Evolutionary conservation across 2,888 invertebrate species (phyloP).

Genomic region (Anodontia alba): DNA sequence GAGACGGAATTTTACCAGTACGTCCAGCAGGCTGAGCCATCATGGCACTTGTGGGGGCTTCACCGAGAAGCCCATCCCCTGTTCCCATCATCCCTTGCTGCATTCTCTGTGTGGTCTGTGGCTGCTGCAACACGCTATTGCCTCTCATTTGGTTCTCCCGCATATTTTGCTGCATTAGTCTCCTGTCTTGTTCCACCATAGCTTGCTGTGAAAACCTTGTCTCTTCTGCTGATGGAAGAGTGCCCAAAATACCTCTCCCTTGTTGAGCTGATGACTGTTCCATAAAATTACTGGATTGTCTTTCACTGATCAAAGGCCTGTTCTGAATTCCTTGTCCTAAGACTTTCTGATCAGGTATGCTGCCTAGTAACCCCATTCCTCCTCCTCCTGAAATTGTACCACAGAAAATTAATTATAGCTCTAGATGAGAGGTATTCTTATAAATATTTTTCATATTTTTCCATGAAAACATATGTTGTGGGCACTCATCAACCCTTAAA

Average conservation of each 20-base stretch:
- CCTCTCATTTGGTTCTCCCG: conserved; percentile 29
- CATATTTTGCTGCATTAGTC: conserved; percentile 7
- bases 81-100: conserved; percentile 8
- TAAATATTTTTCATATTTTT: no score
- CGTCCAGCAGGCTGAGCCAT: conserved; percentile 20
- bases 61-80: conserved; percentile 30
- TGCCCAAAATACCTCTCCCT: not conserved
- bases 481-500: no score
- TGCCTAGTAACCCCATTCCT: not conserved
- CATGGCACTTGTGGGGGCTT: conserved; percentile 22
- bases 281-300: conserved; percentile 8
- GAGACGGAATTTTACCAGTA: conserved; percentile 39
- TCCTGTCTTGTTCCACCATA: not conserved
- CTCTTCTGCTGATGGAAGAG: not conserved
- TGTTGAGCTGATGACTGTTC: not conserved
- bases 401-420: no score
- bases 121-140: conserved; percentile 21
- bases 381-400: not conserved
- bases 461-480: no score
- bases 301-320: not conserved
- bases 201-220: not conserved
- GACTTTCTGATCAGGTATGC: not conserved
- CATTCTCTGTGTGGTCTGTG: conserved; percentile 17
- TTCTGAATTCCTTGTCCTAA: not conserved
- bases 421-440: no score